Conservation (phyloP, 2,797 vertebrate genomes). For the Bucorvus abyssinicus region DNA sequence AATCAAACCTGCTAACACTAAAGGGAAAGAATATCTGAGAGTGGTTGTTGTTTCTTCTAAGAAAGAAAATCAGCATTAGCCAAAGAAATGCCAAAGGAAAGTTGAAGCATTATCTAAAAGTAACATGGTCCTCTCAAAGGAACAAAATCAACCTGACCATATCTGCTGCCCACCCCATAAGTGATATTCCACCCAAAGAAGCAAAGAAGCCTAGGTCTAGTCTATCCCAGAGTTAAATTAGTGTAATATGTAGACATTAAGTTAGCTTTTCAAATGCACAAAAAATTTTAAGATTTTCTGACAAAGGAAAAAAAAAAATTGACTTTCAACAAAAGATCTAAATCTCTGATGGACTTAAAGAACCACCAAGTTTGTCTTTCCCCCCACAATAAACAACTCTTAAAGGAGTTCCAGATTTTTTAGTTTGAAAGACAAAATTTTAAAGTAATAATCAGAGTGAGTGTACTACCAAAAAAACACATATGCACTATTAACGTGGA, state of each 20-base stretch:
- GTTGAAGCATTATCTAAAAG: background rate
- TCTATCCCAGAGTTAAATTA: background rate
- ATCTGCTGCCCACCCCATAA: accelerated
- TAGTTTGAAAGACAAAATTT: background rate
- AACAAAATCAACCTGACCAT: background rate
- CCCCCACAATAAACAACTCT: background rate
- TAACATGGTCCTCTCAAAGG: background rate
- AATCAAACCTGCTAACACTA: background rate
- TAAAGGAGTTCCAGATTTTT: background rate
- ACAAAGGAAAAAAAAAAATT: background rate
- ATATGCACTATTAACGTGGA: background rate
- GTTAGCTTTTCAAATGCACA: background rate
- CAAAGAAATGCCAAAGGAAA: background rate
- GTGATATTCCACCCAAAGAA: background rate
- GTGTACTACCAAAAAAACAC: background rate
- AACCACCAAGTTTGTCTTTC: background rate
- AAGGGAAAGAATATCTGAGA: background rate
- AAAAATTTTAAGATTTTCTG: background rate
- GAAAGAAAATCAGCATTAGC: background rate
- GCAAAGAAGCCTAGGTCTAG: background rate
- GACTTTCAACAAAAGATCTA: background rate
- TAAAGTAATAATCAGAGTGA: background rate
- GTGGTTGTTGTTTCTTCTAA: background rate
- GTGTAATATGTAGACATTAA: background rate
- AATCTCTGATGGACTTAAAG: background rate